Percentiles rank a stretch among this genome's conserved stretches.
phyloP scores from a whole-genome alignment of 2,888 invertebrate genomes.

The Xestia c-nigrum region DNA sequence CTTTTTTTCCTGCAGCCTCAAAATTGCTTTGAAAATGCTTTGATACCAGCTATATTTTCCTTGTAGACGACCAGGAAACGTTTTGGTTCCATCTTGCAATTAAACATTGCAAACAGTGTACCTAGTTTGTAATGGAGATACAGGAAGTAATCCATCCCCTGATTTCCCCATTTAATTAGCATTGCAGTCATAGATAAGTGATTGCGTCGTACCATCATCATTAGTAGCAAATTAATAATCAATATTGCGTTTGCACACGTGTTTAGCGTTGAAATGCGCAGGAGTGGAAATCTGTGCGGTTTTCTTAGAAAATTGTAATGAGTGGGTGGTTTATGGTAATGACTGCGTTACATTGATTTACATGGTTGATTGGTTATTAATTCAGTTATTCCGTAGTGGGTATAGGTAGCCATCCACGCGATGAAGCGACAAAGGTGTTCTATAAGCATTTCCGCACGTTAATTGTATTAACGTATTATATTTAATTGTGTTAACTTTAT shows the following conservation, averaged over 20 bases:
- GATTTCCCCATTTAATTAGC: constrained; percentile 29
- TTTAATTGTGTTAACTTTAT: background rate
- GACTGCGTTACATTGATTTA: constrained; percentile 36
- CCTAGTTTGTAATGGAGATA: background rate
- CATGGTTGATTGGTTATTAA: constrained; percentile 10
- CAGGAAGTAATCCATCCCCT: constrained; percentile 10
- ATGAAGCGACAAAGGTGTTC: background rate
- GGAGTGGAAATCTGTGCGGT: constrained; percentile 49
- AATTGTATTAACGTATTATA: no score
- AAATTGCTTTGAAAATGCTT: background rate
- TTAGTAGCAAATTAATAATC: constrained; percentile 26
- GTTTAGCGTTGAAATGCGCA: constrained; percentile 37
- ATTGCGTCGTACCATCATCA: constrained; percentile 42
- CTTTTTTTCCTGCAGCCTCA: background rate
- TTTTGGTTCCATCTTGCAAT: background rate
- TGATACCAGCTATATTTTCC: background rate
- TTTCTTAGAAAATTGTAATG: constrained; percentile 48
- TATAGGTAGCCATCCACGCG: background rate
- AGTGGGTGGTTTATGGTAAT: constrained; percentile 30
- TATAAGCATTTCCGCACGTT: background rate
- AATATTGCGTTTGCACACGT: constrained; percentile 43
- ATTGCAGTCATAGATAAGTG: constrained; percentile 12
- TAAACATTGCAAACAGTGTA: background rate
- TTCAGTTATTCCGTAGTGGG: background rate
- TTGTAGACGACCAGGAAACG: constrained; percentile 4